Base-by-base conservation (phyloP, 1,140 invertebrate species). In the Saccostrea glomerata region DNA sequence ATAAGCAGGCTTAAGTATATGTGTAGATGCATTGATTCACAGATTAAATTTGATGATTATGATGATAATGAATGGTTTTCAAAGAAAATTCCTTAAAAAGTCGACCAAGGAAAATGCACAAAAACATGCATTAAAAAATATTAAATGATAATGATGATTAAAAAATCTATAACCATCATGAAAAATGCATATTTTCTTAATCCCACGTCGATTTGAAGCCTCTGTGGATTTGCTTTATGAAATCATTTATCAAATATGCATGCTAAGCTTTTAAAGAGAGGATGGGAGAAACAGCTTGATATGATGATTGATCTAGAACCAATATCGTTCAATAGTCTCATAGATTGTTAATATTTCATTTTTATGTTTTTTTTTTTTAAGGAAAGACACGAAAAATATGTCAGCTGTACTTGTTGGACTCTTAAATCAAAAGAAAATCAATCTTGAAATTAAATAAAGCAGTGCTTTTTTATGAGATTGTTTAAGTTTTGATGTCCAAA, bases 241-340 rank as follows among this genome's bases (percentile, higher is more conserved):
- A 30, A 36, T 40, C 30, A 36, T 77, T 77, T 36, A 77, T 77
- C 70, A 77, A 40, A 77, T 77, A 77, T 77, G 70, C 30, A 77
- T 77, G 25, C 3, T 36, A 77, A 77, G 23, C 70, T 36, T 77
- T 12, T 77, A 77, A 77, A 36, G 70, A 77, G 25, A 36, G 13
- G 47, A 7, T 47, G 5, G 70, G 70, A 36, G 30, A 36, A 36
- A 25, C 66, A 73, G 9, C 36, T 36, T 73, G 66, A 73, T 23
- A 30, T 9, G n/a, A 13, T 11, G n/a, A n/a, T 36, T 77, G 23
- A 77, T 77, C 6, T 66, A 30, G 17, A 63, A 63, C n/a, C 15
- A 2, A 17, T 20, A 20, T 63, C 1, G 15, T 63, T n/a, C 15
- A 63, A 17, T n/a, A 63, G 15, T 0, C n/a, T n/a, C 2, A 47